These are phyloP conservation scores for Paradisaea rubra DNA, from an alignment of 2,113 vertebrate genomes.

Conservation along the genomic window DNA sequence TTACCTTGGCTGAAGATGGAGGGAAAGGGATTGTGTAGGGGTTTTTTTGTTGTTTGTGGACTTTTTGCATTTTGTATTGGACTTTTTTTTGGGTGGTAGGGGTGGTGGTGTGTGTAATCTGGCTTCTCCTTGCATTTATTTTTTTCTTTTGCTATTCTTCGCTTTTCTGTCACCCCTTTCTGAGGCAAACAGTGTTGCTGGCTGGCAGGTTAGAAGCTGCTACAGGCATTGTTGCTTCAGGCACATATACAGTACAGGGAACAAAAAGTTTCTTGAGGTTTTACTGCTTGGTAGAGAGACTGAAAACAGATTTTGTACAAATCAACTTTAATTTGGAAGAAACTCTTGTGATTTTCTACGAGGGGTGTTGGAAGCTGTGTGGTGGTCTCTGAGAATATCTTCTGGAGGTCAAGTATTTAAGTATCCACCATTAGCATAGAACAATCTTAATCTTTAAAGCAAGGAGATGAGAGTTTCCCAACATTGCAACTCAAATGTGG, in stretches of 20 bases:
- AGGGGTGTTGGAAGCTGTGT: not conserved
- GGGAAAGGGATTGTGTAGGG: not conserved
- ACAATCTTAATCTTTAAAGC: not conserved
- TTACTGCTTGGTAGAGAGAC: not conserved
- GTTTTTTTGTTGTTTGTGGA: not conserved
- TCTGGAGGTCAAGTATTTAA: not conserved
- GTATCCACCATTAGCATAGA: not conserved
- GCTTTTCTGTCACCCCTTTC: not conserved
- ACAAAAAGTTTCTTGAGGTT: not conserved
- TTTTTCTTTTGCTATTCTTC: not conserved
- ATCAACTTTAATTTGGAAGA: not conserved
- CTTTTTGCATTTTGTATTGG: not conserved
- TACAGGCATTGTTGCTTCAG: not conserved
- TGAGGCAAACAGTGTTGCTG: not conserved
- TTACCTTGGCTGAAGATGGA: not conserved
- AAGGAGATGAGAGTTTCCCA: not conserved
- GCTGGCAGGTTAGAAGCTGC: not conserved
- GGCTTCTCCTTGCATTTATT: not conserved
- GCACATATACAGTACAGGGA: accelerated
- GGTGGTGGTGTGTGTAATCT: not conserved
- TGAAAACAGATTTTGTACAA: not conserved
- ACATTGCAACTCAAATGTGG: not conserved
- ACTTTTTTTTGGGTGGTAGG: not conserved
- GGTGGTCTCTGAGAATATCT: not conserved
- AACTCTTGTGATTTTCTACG: not conserved